Conservation (phyloP, 2,888 invertebrate genomes). For the Oscheius sp. region DNA sequence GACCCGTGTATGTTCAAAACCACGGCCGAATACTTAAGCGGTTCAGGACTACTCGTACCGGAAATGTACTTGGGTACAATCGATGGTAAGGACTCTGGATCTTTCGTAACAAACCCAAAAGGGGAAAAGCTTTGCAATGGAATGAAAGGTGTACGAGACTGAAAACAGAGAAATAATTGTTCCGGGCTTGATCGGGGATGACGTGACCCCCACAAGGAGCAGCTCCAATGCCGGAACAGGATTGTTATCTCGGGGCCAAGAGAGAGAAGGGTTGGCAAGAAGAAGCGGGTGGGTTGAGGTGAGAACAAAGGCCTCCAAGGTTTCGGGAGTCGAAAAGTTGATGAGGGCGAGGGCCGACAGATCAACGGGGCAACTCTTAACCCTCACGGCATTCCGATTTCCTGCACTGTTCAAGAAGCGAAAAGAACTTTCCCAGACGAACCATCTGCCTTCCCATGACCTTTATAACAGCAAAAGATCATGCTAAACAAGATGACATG, state of each 20-base stretch:
- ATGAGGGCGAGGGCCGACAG: neutral
- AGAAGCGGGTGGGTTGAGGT: conserved; percentile 13
- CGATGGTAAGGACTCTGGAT: neutral
- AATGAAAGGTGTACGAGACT: neutral
- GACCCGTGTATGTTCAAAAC: conserved; percentile 32
- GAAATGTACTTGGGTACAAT: conserved; percentile 8
- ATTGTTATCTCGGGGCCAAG: conserved; percentile 23
- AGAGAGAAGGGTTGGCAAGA: neutral
- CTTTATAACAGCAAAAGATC: no score
- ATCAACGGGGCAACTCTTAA: neutral
- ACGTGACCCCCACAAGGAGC: conserved; percentile 22
- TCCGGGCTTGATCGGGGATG: conserved; percentile 32
- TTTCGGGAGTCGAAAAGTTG: conserved; percentile 1
- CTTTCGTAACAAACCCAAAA: neutral
- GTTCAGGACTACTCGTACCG: conserved; percentile 17
- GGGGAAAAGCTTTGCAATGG: neutral
- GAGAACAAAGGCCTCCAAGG: conserved; percentile 12
- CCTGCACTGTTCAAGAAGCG: no score
- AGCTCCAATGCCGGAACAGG: conserved; percentile 28
- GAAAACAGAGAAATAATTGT: conserved; percentile 34
- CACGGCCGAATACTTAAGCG: conserved; percentile 33
- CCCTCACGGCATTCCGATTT: neutral
- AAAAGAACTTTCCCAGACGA: no score
- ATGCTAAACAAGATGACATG: neutral
- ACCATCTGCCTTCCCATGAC: no score